Evolutionary conservation across 2,797 vertebrate species (phyloP).

Genomic region (Mormyrus proboscirostris): DNA sequence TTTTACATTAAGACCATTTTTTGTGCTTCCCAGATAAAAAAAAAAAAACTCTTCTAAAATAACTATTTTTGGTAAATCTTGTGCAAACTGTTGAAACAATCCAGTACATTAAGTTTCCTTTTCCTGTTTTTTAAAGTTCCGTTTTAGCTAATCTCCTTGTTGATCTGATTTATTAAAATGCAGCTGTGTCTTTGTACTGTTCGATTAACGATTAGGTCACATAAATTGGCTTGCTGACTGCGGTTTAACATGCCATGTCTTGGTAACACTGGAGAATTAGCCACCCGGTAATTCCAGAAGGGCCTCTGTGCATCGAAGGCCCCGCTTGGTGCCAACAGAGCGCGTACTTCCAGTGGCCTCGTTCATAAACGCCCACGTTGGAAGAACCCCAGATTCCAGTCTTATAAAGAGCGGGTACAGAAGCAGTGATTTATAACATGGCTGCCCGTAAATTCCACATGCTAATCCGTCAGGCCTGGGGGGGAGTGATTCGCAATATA

Average conservation of each 20-base stretch:
- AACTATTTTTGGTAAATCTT: neutral
- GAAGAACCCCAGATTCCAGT: constrained; percentile 37
- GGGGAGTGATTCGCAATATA: constrained; percentile 40
- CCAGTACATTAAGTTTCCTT: neutral
- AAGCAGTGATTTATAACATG: constrained; percentile 54
- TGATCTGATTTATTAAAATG: constrained; percentile 3
- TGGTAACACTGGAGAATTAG: neutral
- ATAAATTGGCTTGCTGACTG: neutral
- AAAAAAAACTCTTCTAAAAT: neutral
- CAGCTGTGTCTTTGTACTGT: neutral
- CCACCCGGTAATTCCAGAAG: neutral
- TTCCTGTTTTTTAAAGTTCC: neutral
- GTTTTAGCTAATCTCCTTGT: neutral
- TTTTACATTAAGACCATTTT: neutral
- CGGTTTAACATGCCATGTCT: neutral
- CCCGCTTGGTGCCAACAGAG: neutral
- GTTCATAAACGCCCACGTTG: neutral
- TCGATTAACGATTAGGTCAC: neutral
- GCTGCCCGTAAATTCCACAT: constrained; percentile 48
- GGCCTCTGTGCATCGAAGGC: neutral
- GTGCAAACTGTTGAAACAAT: neutral
- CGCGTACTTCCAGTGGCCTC: neutral
- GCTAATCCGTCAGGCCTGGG: constrained; percentile 53
- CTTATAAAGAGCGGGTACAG: constrained; percentile 56
- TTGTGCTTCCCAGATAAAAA: neutral